Evolutionary conservation across 1,140 invertebrate genomes (phyloP).

Genomic region (Olivierus martensii): DNA sequence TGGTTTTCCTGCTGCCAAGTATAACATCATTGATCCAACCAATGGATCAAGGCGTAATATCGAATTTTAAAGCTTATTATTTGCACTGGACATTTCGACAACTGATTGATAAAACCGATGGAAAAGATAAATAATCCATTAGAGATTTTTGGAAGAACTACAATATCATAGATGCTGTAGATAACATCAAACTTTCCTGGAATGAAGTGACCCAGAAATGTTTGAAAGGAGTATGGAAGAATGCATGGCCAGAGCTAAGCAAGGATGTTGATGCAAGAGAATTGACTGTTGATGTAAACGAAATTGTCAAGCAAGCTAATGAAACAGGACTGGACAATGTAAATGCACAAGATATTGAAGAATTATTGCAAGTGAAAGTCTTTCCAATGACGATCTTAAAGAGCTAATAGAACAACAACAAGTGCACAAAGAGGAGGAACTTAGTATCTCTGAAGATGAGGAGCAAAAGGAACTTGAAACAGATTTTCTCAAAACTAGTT

Average conservation of each 20-base stretch:
- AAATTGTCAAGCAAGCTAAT: background rate
- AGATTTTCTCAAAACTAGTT: too few species aligned
- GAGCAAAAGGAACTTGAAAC: too few species aligned
- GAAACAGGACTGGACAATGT: background rate
- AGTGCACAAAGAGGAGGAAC: background rate
- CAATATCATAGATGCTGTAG: background rate
- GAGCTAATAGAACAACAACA: background rate
- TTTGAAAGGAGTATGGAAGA: background rate
- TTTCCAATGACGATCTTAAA: background rate
- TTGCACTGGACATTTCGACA: slow-evolving; percentile 5
- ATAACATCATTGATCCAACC: slow-evolving; percentile 5
- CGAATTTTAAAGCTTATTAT: slow-evolving; percentile 15
- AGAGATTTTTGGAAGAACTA: background rate
- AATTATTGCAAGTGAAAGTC: background rate
- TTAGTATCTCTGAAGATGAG: too few species aligned
- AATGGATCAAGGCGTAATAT: slow-evolving; percentile 17
- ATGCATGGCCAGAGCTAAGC: background rate
- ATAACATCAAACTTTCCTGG: background rate
- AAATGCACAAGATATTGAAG: background rate
- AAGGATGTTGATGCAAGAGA: background rate
- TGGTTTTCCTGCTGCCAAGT: slow-evolving; percentile 6
- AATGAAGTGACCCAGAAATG: slow-evolving; percentile 1
- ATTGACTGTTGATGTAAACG: background rate
- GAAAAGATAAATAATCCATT: background rate
- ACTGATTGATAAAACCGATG: background rate